Conservation (phyloP, 37 sponge, comb jelly and placozoan species). For the Mnemiopsis leidyi region DNA sequence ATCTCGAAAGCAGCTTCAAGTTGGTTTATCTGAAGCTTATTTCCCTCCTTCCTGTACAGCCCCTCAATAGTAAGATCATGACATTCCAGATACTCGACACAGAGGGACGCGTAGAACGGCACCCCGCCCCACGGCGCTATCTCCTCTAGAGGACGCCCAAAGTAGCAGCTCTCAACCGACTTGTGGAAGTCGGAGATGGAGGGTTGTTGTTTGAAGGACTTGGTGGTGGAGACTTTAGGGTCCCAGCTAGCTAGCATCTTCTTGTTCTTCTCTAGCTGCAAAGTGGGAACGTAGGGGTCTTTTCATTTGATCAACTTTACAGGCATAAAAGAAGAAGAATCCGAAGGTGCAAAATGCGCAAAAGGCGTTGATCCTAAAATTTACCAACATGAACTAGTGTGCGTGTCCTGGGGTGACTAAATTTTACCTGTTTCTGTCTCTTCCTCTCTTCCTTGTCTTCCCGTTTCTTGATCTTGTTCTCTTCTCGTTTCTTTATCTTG, state of each 20-base stretch:
- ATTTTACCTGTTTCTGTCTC: conserved; percentile 10
- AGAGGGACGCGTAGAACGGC: conserved; percentile 37
- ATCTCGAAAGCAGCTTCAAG: conserved; percentile 40
- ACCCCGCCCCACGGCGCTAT: conserved; percentile 48
- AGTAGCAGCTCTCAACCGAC: conserved; percentile 10
- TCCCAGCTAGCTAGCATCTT: conserved; percentile 49
- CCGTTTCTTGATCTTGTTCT: conserved; percentile 30
- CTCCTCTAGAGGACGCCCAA: conserved; percentile 5
- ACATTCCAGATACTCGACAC: conserved; percentile 58
- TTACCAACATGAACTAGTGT: no score
- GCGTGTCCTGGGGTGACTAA: no score
- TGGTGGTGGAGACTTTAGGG: conserved; percentile 10
- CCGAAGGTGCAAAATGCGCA: no score
- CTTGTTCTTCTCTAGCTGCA: conserved; percentile 62
- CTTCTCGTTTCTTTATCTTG: neutral
- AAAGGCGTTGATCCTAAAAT: no score
- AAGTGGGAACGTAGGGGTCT: neutral
- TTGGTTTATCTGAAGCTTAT: conserved; percentile 40
- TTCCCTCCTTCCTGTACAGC: conserved; percentile 55
- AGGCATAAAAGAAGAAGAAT: no score
- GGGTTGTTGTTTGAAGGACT: neutral
- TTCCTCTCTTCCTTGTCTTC: conserved; percentile 52
- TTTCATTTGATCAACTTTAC: no score
- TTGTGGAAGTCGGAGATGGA: neutral
- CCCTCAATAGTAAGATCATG: conserved; percentile 56